phyloP scores from a whole-genome alignment of 2,888 invertebrate species.

The Microchrysa polita region DNA sequence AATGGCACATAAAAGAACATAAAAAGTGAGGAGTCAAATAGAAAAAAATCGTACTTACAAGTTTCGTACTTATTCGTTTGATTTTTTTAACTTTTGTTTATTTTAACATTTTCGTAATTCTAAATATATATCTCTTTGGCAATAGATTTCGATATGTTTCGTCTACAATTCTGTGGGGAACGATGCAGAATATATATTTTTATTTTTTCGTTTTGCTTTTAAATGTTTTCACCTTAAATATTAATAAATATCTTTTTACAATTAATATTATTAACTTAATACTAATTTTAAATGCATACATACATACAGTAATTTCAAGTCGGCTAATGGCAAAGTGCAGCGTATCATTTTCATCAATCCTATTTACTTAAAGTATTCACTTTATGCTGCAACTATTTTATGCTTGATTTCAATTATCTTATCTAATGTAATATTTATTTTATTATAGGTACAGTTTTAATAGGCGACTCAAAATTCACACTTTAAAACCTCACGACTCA shows the following conservation, averaged over 20 bases:
- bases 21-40: background rate
- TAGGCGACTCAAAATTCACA: background rate
- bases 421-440: background rate
- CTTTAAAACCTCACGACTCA: slow-evolving; percentile 4
- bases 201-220: too few species aligned
- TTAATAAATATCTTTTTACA: slow-evolving; percentile 14
- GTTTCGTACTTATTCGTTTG: background rate
- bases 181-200: background rate
- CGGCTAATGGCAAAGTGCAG: background rate
- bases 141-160: slow-evolving; percentile 51
- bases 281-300: background rate
- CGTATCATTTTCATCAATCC: background rate
- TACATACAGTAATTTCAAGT: slow-evolving; percentile 25
- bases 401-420: slow-evolving; percentile 21
- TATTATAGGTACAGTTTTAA: slow-evolving; percentile 27
- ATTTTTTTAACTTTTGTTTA: background rate
- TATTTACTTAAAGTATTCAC: slow-evolving; percentile 7
- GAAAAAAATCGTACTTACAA: background rate
- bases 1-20: too few species aligned
- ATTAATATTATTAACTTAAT: background rate
- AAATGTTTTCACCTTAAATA: background rate
- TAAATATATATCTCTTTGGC: slow-evolving; percentile 51
- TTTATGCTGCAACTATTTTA: background rate
- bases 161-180: slow-evolving; percentile 42
- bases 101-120: slow-evolving; percentile 15